phyloP scores from a whole-genome alignment of 2,113 vertebrate genomes.

The Rhabdornis inornatus region DNA sequence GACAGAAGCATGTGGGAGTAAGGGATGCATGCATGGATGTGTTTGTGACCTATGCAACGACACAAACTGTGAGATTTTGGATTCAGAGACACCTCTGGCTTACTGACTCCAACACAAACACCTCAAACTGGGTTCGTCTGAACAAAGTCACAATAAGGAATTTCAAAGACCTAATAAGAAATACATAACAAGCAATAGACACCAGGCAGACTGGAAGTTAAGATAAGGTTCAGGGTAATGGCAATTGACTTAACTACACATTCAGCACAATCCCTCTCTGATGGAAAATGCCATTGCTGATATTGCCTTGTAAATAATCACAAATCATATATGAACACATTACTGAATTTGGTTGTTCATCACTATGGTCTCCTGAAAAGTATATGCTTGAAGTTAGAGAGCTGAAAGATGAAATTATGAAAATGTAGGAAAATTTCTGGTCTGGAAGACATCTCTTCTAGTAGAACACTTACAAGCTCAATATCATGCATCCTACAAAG shows the following conservation, averaged over 20 bases:
- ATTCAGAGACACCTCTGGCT: no score
- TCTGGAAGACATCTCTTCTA: not conserved
- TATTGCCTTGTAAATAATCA: not conserved
- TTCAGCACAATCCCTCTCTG: not conserved
- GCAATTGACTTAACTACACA: not conserved
- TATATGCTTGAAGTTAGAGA: not conserved
- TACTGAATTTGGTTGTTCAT: not conserved
- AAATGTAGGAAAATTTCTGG: not conserved
- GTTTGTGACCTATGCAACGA: not conserved
- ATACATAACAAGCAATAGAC: not conserved
- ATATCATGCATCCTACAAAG: not conserved
- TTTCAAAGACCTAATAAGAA: not conserved
- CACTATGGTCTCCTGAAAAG: not conserved
- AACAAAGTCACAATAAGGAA: not conserved
- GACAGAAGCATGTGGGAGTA: accelerated
- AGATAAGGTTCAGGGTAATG: not conserved
- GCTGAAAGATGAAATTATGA: not conserved
- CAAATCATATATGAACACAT: not conserved
- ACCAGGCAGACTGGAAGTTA: not conserved
- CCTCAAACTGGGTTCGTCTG: not conserved
- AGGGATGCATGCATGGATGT: not conserved
- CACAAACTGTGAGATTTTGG: no score
- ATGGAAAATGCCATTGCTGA: not conserved
- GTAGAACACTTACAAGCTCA: not conserved
- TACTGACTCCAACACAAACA: not conserved